These are phyloP conservation scores for Epinephelus moara DNA, from an alignment of 2,113 vertebrate genomes.

Conservation along the genomic window DNA sequence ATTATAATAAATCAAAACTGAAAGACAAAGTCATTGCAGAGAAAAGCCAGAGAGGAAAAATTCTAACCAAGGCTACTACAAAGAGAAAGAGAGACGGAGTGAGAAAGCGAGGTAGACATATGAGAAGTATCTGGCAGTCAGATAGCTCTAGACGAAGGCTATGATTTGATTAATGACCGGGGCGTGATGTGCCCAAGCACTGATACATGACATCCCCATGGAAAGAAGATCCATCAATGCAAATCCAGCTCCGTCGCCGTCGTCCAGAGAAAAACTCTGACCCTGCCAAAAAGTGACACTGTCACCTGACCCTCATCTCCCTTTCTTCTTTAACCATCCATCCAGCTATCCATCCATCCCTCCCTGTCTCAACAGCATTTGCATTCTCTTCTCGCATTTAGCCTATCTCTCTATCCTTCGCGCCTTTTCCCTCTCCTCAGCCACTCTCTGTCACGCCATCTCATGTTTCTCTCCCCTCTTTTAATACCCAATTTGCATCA, in stretches of 20 bases:
- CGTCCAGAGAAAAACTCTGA: slow-evolving; percentile 72
- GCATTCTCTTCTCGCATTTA: slow-evolving; percentile 80
- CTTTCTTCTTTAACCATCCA: slow-evolving; percentile 53
- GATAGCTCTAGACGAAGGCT: slow-evolving; percentile 64
- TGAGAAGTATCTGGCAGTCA: slow-evolving; percentile 64
- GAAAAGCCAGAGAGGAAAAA: background rate
- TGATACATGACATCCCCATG: slow-evolving; percentile 82
- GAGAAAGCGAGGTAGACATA: slow-evolving; percentile 38
- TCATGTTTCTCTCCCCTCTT: slow-evolving; percentile 79
- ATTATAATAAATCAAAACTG: background rate
- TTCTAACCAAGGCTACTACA: background rate
- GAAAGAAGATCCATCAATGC: slow-evolving; percentile 87
- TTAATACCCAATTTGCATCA: slow-evolving; percentile 83
- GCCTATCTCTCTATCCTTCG: slow-evolving; percentile 67
- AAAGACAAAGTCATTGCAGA: background rate
- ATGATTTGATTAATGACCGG: slow-evolving; percentile 85
- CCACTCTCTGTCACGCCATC: slow-evolving; percentile 72
- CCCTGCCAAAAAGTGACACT: slow-evolving; percentile 72
- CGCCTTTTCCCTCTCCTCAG: slow-evolving; percentile 62
- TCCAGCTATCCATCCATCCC: slow-evolving; percentile 43
- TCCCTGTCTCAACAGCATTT: slow-evolving; percentile 79
- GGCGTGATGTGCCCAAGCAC: slow-evolving; percentile 77
- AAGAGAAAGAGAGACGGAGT: slow-evolving; percentile 23
- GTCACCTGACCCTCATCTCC: slow-evolving; percentile 81
- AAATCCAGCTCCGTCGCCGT: slow-evolving; percentile 75